phyloP scores from a whole-genome alignment of 1,140 invertebrate species.

The Bombus breviceps region DNA sequence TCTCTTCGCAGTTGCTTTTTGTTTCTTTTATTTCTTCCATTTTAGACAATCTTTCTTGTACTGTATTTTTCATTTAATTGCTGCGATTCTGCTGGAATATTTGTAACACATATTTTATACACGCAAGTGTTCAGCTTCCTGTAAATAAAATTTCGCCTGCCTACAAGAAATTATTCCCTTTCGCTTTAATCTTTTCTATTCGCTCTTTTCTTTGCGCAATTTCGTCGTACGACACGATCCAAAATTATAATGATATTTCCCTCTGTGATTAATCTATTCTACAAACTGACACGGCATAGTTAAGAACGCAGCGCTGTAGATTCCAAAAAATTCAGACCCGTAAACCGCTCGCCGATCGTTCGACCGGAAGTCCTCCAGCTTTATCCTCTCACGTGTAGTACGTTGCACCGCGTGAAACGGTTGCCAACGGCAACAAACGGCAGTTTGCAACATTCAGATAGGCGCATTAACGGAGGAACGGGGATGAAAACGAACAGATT shows the following conservation, averaged over 20 bases:
- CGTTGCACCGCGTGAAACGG: background rate
- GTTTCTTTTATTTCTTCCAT: too few relatives aligned
- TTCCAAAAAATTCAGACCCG: background rate
- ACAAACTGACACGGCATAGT: background rate
- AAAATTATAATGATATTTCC: background rate
- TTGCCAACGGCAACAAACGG: constrained; percentile 9
- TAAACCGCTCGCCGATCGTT: background rate
- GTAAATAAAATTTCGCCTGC: too few relatives aligned
- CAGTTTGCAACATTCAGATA: background rate
- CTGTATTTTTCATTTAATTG: background rate
- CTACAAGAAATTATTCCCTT: too few relatives aligned
- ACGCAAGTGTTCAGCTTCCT: too few relatives aligned
- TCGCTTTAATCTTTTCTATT: too few relatives aligned
- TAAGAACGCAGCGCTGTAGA: background rate
- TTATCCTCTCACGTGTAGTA: background rate
- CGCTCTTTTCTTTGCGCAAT: too few relatives aligned
- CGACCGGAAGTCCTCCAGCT: background rate
- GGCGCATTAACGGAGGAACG: background rate
- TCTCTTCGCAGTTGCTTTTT: too few relatives aligned
- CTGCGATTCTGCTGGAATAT: background rate
- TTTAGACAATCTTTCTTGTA: background rate
- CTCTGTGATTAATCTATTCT: background rate
- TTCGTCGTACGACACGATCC: background rate
- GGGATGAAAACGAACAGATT: constrained; percentile 9
- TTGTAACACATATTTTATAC: background rate